Evolutionary conservation across 2,888 invertebrate genomes (phyloP), one percentile per base, ranked within the genome.

Genomic region (Drosophila colorata): DNA sequence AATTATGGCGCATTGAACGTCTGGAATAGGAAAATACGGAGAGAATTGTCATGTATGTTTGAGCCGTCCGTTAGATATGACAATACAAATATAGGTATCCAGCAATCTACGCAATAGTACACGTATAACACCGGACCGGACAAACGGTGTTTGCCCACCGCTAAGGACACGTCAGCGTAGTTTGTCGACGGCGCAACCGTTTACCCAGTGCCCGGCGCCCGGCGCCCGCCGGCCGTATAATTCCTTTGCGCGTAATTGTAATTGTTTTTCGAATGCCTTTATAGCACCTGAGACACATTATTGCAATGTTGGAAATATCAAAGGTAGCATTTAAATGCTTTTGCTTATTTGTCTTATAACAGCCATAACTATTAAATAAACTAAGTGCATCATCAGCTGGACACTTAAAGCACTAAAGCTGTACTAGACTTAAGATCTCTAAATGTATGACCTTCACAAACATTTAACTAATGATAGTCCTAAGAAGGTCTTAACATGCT

Each of bases 131-230:
- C 16, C 14, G 37, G n/a, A 14, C n/a, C n/a, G 40, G 23, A 41
- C 23, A 55, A 78, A 43, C 18, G 18, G 47, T 40, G 51, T n/a
- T 67, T 47, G 25, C 0, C 53, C 20, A 47, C 14, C 48, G 52
- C 48, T 77, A 88, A 75, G 89, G 85, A 89, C 85, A 86, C 85
- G 85, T 86, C 85, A 86, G 90, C 74, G 23, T 9, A 51, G 47
- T 41, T 40, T 23, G 49, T 40, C 57, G 56, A 25, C 38, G 53
- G 37, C 6, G n/a, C 37, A 46, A 41, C 33, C 37, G 48, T 48
- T 37, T 41, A 16, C 38, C 43, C 20, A 64, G 23, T 51, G 37
- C 18, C 4, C 41, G 31, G 18, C 40, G 23, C 38, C 4, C 20
- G 20, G 20, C 20, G 20, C 28, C n/a, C 31, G 38, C 28, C 40